phyloP scores from a whole-genome alignment of 1,140 invertebrate genomes.

The Lucilia cuprina region DNA sequence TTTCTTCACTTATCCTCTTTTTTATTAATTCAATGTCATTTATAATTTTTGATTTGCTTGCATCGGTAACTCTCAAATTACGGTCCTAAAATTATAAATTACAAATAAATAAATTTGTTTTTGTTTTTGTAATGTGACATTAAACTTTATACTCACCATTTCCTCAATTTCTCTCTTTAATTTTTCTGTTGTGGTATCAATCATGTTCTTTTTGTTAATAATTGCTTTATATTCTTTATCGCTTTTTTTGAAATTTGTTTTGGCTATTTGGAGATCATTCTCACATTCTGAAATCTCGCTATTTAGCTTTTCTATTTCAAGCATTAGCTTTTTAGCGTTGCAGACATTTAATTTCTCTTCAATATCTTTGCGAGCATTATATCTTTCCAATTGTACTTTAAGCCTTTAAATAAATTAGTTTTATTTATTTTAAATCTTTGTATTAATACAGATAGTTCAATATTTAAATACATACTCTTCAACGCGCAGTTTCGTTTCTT shows the following conservation, averaged over 20 bases:
- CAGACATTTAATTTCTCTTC: constrained; percentile 46
- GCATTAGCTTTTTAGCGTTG: constrained; percentile 48
- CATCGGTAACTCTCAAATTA: constrained; percentile 20
- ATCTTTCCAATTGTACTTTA: constrained; percentile 43
- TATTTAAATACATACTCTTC: constrained; percentile 13
- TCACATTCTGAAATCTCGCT: constrained; percentile 37
- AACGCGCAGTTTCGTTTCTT: neutral
- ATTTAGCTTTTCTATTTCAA: constrained; percentile 38
- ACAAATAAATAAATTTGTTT: neutral
- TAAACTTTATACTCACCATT: constrained; percentile 39
- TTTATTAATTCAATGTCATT: constrained; percentile 44
- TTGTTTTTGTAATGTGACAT: no score
- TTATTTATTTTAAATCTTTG: neutral
- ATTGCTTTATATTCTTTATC: constrained; percentile 37
- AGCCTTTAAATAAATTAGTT: constrained; percentile 39
- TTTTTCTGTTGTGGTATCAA: constrained; percentile 15
- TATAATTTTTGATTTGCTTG: constrained; percentile 34
- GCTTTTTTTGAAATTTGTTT: neutral
- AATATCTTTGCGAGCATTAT: constrained; percentile 48
- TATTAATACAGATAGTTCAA: neutral
- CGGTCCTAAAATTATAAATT: constrained; percentile 39
- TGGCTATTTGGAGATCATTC: constrained; percentile 26
- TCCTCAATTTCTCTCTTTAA: constrained; percentile 40
- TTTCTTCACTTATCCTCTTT: constrained; percentile 42
- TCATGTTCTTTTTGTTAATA: constrained; percentile 21